Base-by-base conservation (phyloP, 2,888 invertebrate species). In the Conistra vaccinii region DNA sequence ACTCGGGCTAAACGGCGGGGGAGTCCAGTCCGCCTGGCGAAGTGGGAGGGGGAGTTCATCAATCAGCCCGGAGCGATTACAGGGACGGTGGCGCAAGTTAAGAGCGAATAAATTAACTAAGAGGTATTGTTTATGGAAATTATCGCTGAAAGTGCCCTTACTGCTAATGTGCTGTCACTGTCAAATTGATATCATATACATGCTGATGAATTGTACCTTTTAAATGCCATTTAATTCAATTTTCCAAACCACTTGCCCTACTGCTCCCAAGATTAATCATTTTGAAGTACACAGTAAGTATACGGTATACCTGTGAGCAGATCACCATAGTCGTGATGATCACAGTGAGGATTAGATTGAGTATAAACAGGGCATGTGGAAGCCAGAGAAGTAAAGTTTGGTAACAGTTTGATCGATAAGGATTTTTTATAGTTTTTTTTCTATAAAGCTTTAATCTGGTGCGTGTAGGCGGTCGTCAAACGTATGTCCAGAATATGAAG, bases 51-150 rank as follows among this genome's bases (percentile, higher is more conserved):
- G 89, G 90, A 88, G 91, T 93, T 95, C 96, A 96, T 96, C 96
- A 96, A 96, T 96, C 96, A 96, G 96, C 96, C 92, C 78, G 88
- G 91, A 95, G 95, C 95, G 96, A 96, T 96, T 96, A 96, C 94
- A 91, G 88, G 39, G 87, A 57, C 78, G 67, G 57, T 89, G 93
- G 92, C 65, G 26, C 83, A 88, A 93, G 85, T 69, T 62, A 80
- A 1, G 67, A 76, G 85, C 69, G 79, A 32, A 23, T 29, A 17
- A 20, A 9, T 45, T 20, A 29, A 23, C 1, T 48, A 20, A 48
- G n/a, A 51, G 26, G 23, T 55, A 32, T 76, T 66, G 57, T 58
- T 67, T 20, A 7, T 12, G 20, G 39, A 39, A 51, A 51, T n/a
- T 48, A 20, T 48, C 4, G 20, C 48, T 48, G 9, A 39, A 39